phyloP scores from a whole-genome alignment of 2,888 invertebrate species.

The Unio pictorum region DNA sequence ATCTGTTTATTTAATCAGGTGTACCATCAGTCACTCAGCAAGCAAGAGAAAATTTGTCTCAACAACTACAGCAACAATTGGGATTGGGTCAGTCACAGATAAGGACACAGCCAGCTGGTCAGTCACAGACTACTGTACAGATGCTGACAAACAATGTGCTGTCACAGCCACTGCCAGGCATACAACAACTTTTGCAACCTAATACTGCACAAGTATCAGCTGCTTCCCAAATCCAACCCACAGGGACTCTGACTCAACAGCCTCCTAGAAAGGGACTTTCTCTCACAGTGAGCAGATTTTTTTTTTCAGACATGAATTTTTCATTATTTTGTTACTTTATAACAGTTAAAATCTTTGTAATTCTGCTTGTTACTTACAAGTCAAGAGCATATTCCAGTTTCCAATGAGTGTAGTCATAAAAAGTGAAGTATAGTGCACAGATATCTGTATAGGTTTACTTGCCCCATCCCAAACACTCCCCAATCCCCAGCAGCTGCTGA shows the following conservation, averaged over 20 bases:
- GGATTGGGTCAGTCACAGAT: conserved; percentile 58
- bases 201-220: not conserved
- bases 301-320: not conserved
- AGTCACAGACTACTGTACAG: conserved; percentile 8
- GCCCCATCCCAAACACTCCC: no score
- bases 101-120: conserved; percentile 31
- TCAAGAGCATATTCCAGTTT: no score
- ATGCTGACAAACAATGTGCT: not conserved
- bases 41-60: conserved; percentile 67
- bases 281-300: conserved; percentile 63
- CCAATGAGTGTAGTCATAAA: no score
- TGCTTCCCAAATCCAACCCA: conserved; percentile 14
- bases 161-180: conserved; percentile 4
- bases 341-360: not conserved
- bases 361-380: no score
- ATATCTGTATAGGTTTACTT: no score
- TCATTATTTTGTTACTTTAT: not conserved
- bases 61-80: conserved; percentile 64
- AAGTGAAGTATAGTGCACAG: no score
- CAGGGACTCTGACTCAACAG: conserved; percentile 40
- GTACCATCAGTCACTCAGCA: conserved; percentile 42
- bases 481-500: no score
- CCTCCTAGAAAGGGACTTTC: conserved; percentile 68
- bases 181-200: conserved; percentile 5
- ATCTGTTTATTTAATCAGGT: no score